These are phyloP conservation scores for Cephus pygmeus DNA, from an alignment of 2,888 invertebrate species.

Conservation along the genomic window DNA sequence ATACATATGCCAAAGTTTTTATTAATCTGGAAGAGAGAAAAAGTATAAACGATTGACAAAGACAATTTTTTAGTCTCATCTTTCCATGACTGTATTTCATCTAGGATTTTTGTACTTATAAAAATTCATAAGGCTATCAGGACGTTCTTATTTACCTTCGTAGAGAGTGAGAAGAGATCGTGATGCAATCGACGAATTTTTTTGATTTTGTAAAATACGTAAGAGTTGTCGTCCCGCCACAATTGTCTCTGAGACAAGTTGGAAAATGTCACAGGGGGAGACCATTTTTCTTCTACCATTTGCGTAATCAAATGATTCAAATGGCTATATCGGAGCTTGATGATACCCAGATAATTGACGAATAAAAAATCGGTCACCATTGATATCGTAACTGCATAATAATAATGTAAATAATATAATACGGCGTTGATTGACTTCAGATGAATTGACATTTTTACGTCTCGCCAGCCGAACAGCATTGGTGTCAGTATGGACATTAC, in stretches of 20 bases:
- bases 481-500: background rate
- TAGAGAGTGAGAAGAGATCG: background rate
- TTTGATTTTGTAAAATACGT: background rate
- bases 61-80: too few relatives aligned
- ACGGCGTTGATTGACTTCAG: background rate
- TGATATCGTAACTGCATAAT: background rate
- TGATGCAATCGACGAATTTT: background rate
- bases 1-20: background rate
- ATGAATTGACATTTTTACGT: background rate
- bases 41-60: too few relatives aligned
- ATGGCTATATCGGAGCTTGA: background rate
- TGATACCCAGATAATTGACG: conserved; percentile 1
- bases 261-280: background rate
- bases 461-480: background rate
- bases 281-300: background rate
- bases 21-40: background rate
- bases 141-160: background rate
- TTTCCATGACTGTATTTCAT: too few relatives aligned
- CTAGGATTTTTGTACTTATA: too few relatives aligned
- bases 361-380: background rate
- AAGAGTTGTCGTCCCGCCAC: background rate
- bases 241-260: background rate
- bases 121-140: too few relatives aligned
- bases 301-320: background rate
- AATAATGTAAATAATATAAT: background rate